Conservation (phyloP, 2,797 vertebrate genomes). For the Argyrosomus regius region DNA sequence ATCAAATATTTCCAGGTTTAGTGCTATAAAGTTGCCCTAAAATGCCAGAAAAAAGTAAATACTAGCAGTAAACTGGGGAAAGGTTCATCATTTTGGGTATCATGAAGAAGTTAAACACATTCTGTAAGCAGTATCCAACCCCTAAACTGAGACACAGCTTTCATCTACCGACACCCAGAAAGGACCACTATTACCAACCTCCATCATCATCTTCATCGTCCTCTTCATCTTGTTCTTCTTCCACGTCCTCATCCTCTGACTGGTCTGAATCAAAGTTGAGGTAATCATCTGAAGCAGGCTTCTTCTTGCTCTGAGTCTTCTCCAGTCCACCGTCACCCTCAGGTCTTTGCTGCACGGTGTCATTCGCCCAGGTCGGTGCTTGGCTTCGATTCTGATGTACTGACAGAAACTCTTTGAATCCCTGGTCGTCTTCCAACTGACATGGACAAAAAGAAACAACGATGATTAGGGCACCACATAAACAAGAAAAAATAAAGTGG, state of each 20-base stretch:
- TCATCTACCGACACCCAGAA: background rate
- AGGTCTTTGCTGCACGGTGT: constrained; percentile 76
- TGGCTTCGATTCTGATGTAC: constrained; percentile 93
- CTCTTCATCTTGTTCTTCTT: constrained; percentile 65
- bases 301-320: constrained; percentile 72
- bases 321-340: constrained; percentile 31
- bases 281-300: constrained; percentile 86
- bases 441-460: constrained; percentile 15
- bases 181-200: constrained; percentile 59
- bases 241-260: constrained; percentile 79
- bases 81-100: background rate
- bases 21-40: background rate
- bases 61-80: background rate
- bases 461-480: no score
- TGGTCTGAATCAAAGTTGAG: constrained; percentile 96
- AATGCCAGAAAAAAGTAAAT: background rate
- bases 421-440: constrained; percentile 90
- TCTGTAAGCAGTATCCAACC: background rate
- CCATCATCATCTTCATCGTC: constrained; percentile 56
- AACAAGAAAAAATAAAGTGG: no score
- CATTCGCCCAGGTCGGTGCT: constrained; percentile 93
- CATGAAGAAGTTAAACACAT: background rate
- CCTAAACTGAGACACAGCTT: background rate
- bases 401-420: constrained; percentile 94
- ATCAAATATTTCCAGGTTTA: background rate